Base-by-base conservation (phyloP, 2,113 vertebrate genomes). In the Beaufortia kweichowensis region DNA sequence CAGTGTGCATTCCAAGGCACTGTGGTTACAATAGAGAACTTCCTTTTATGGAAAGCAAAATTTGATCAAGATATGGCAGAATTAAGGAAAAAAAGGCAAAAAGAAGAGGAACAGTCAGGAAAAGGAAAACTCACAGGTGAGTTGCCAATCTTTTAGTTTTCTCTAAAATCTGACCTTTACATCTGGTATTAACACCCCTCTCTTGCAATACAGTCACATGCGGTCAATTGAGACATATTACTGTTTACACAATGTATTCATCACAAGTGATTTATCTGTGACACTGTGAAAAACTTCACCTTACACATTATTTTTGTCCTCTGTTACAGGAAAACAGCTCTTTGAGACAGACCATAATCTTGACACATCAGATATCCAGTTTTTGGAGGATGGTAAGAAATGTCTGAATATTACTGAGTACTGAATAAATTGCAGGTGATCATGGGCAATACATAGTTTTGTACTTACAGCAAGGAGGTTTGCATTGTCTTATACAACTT, bases 261-360 rank as follows among this genome's bases (percentile, higher is more conserved):
- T 39, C n/a, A n/a, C n/a, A n/a, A n/a, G n/a, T n/a, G n/a, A 39
- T 39, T 11, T 10, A 1, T 39, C n/a, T n/a, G n/a, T n/a, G n/a
- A n/a, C n/a, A n/a, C n/a, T n/a, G n/a, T n/a, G n/a, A n/a, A n/a
- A n/a, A n/a, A n/a, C n/a, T n/a, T 39, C 35, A 21, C 8, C 43
- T 21, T 0, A 21, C 48, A 53, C 9, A 53, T 53, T 53, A 21
- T 9, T 15, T 53, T 53, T 4, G 5, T n/a, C n/a, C 35, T 68
- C 28, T 87, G 29, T 85, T 31, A 23, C 84, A 99, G 97, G 97
- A 77, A 98, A 98, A 88, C 95, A 98, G 78, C 90, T 98, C 1
- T 99, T 99, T 92, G 97, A 99, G 91, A 95, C 69, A 75, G 97
- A 99, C 91, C 96, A 96, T 87, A 98, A 99, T 88, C 93, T 99